Evolutionary conservation across 2,888 invertebrate species (phyloP).

Genomic region (Steromphala cineraria): DNA sequence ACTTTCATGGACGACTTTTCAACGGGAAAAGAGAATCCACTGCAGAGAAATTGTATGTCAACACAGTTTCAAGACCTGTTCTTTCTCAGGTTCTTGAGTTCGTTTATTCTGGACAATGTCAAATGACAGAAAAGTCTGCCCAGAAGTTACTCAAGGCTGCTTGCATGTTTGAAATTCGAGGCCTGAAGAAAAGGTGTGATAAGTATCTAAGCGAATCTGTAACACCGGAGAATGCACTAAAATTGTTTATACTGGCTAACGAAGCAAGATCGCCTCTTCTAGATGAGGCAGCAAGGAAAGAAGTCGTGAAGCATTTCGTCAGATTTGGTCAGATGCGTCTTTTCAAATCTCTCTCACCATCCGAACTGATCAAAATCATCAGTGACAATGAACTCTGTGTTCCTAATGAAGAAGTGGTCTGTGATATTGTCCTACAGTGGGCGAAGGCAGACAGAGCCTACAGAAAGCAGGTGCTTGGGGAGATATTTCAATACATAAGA

Average conservation of each 20-base stretch:
- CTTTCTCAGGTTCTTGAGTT: conserved; percentile 88
- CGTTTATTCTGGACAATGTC: conserved; percentile 87
- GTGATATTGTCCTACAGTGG: conserved; percentile 52
- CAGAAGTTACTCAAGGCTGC: conserved; percentile 84
- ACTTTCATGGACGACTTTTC: conserved; percentile 35
- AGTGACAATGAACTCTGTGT: conserved; percentile 40
- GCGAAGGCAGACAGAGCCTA: conserved; percentile 40
- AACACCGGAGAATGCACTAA: conserved; percentile 86
- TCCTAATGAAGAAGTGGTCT: conserved; percentile 49
- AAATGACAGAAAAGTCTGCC: conserved; percentile 86
- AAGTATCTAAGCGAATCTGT: conserved; percentile 84
- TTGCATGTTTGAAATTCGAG: conserved; percentile 89
- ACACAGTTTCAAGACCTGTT: conserved; percentile 81
- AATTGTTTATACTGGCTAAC: conserved; percentile 85
- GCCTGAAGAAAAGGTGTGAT: conserved; percentile 87
- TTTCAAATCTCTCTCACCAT: conserved; percentile 28
- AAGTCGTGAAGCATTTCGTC: conserved; percentile 28
- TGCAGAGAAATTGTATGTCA: conserved; percentile 28
- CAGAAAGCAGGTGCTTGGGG: conserved; percentile 38
- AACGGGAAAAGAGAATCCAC: conserved; percentile 32
- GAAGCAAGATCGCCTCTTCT: conserved; percentile 7
- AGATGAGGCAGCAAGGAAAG: conserved; percentile 12
- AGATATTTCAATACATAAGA: conserved; percentile 47
- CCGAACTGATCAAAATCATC: conserved; percentile 48
- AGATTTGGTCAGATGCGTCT: conserved; percentile 17